Evolutionary conservation across 2,113 vertebrate species (phyloP), one percentile per base, ranked within the genome.

Genomic region (Corvus moneduloides): DNA sequence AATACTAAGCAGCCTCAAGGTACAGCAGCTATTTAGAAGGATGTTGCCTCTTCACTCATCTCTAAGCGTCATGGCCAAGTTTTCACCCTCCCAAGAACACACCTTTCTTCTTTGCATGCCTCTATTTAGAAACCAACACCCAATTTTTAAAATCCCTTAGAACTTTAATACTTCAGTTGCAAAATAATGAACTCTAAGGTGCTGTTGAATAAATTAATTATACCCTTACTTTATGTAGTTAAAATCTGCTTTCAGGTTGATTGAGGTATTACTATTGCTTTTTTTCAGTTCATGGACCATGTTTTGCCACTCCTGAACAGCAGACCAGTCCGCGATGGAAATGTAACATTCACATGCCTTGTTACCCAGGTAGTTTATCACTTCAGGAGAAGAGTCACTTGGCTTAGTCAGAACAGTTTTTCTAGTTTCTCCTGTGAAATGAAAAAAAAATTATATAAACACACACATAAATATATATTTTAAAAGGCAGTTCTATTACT

Each of bases 291-390:
- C 95, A 3, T 98, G 97, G 91, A 99, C 97, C 21, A 98, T 98
- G 77, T 98, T 98, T 94, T 99, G 99, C 99, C 99, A 99, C 94
- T 99, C 99, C 91, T 99, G 99, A 7, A 99, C 99, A 3, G 99
- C 98, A 59, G 98, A 35, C 99, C 99, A 99, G 77, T 99, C 99
- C 5, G 99, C 98, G 83, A 99, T 98, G 5, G 99, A 98, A 84
- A 99, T 98, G 56, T 99, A 99, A 88, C 99, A 99, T 97, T 99
- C 99, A 56, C 99, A 99, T 0, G 98, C 98, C 94, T 99, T 99
- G 97, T 99, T 99, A 78, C 99, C 99, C 98, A 99, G 96, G 87
- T 99, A 99, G 97, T 98, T 99, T 67, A 99, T 97, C 58, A 99
- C 99, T 94, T 99, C 99, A 23, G 99, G 98, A 23, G 99, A 99